Percentiles rank a stretch among this genome's conserved stretches.
phyloP scores from a whole-genome alignment of 1,140 invertebrate genomes.

The Gonioctena quinquepunctata region DNA sequence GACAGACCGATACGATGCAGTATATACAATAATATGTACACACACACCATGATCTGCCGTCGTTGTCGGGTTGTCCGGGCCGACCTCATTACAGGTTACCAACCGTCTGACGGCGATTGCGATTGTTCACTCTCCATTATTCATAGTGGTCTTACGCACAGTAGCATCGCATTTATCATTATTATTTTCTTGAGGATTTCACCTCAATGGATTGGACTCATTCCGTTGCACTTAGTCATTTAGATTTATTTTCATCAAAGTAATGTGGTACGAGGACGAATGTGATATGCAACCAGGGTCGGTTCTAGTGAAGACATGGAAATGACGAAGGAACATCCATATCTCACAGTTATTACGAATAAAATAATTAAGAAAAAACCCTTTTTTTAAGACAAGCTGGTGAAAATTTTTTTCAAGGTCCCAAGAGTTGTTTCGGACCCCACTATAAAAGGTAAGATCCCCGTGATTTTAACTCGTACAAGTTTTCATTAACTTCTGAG shows the following conservation, averaged over 20 bases:
- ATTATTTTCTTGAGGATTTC: not conserved
- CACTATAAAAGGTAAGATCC: no score
- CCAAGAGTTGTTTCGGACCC: no score
- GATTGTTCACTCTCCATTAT: constrained; percentile 1
- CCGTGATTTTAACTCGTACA: no score
- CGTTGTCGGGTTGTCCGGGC: no score
- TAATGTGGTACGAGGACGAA: not conserved
- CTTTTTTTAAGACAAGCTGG: no score
- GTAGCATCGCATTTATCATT: not conserved
- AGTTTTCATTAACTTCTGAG: no score
- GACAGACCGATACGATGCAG: not conserved
- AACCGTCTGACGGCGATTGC: constrained; percentile 8
- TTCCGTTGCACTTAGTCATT: not conserved
- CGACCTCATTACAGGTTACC: constrained; percentile 14
- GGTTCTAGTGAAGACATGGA: no score
- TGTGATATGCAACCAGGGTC: not conserved
- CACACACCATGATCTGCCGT: not conserved
- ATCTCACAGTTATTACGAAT: no score
- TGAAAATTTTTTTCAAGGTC: no score
- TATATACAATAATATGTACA: not conserved
- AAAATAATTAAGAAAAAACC: no score
- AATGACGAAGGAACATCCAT: no score
- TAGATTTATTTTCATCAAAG: not conserved
- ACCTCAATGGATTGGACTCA: not conserved
- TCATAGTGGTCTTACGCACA: not conserved